Conservation (phyloP, 2,113 vertebrate genomes). For the Jaculus jaculus region DNA sequence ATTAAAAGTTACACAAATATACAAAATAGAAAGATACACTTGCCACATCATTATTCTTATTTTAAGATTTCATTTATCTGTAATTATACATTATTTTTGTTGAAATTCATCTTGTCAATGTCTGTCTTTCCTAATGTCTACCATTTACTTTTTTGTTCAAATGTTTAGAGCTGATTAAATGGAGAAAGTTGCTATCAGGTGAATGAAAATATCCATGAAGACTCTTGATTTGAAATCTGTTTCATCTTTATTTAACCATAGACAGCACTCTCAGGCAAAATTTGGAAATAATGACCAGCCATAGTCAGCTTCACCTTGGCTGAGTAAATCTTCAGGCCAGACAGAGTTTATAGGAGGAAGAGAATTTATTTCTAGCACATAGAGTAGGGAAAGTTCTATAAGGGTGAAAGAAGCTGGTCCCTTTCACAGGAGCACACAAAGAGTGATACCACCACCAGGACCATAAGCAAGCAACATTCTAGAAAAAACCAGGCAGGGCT, state of each 20-base stretch:
- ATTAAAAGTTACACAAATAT: too few species aligned
- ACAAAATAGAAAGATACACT: not conserved
- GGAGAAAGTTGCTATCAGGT: not conserved
- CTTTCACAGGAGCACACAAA: too few species aligned
- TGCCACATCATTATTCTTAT: not conserved
- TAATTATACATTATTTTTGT: slow-evolving; percentile 6
- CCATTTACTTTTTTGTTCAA: not conserved
- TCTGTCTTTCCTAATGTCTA: not conserved
- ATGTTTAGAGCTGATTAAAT: not conserved
- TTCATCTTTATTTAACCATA: not conserved
- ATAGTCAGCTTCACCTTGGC: too few species aligned
- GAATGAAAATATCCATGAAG: not conserved
- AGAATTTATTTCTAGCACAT: too few species aligned
- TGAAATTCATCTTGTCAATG: not conserved
- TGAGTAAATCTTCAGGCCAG: too few species aligned
- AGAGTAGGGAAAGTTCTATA: too few species aligned
- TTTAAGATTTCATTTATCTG: not conserved
- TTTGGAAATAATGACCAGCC: not conserved
- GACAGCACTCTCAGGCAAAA: not conserved
- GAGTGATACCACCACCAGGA: too few species aligned
- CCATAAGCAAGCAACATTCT: too few species aligned
- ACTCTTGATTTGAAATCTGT: not conserved
- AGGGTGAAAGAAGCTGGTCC: too few species aligned
- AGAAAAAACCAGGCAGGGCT: too few species aligned
- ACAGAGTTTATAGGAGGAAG: too few species aligned